Evolutionary conservation across 2,888 invertebrate genomes (phyloP), one percentile per base, ranked within the genome.

Genomic region (Tanytarsus gracilentus): DNA sequence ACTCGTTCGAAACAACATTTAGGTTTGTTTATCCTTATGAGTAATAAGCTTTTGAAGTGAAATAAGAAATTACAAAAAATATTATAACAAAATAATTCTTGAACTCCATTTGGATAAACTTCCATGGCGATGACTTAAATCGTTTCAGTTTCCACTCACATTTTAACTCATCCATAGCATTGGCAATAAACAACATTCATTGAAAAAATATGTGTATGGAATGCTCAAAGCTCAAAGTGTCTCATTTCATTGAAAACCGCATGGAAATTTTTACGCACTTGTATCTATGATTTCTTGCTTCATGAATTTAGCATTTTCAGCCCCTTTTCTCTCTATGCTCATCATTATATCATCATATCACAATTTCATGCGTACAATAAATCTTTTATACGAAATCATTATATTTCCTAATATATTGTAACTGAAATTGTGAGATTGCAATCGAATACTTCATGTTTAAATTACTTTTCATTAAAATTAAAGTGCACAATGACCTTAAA

Each of bases 361-460:
- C 21, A 51, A 51, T 51, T 51, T 51, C 51, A 51, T 30, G 30
- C 7, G 9, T 27, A 50, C 50, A 50, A 50, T 50, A 25, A 50
- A 50, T 50, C 25, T 25, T 27, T 51, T 29, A 51, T 30, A 30
- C 21, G 29, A 51, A 51, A 44, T 44, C 44, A 44, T 44, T 44
- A 44, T 44, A 44, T n/a, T n/a, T n/a, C n/a, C n/a, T n/a, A n/a
- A n/a, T n/a, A n/a, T n/a, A 44, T 44, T 44, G 18, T 18, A 44
- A 44, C 21, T 44, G 44, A 44, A 44, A 11, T 23, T 11, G 44
- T 18, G 44, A 18, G 23, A 16, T 5, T 11, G 44, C 18, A 44
- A 44, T 44, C 23, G 44, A 44, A 44, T 18, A 44, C 23, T 44
- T 18, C 23, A 23, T 44, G 44, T n/a, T n/a, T n/a, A n/a, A n/a